Evolutionary conservation across 1,140 invertebrate genomes (phyloP).

Genomic region (Aphaenogaster ashmeadi): DNA sequence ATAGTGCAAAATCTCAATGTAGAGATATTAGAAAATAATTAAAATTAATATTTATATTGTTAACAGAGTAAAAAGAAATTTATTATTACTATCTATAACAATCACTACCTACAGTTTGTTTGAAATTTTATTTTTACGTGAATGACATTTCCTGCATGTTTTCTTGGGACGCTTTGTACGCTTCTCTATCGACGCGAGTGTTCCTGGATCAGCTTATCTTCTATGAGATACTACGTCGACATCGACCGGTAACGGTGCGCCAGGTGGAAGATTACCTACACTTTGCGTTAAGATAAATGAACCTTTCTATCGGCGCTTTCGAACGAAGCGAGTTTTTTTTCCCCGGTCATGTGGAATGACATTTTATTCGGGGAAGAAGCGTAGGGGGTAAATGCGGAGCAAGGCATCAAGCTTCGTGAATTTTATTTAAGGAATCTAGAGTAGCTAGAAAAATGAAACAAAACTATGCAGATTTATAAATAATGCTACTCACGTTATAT

Average conservation of each 20-base stretch:
- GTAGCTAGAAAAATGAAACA: not conserved
- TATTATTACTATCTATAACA: not conserved
- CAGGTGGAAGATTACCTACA: slow-evolving; percentile 70
- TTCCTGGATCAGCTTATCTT: slow-evolving; percentile 58
- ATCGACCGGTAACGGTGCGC: slow-evolving; percentile 68
- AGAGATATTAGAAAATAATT: not conserved
- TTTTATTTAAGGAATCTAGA: not conserved
- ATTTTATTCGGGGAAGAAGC: not conserved
- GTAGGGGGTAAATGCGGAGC: not conserved
- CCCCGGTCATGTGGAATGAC: slow-evolving; percentile 10
- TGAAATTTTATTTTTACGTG: not conserved
- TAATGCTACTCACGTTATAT: not conserved
- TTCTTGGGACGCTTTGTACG: slow-evolving; percentile 15
- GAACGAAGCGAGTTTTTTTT: slow-evolving; percentile 34
- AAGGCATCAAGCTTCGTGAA: not conserved
- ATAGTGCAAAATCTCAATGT: not conserved
- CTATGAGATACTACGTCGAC: slow-evolving; percentile 51
- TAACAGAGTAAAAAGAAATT: not conserved
- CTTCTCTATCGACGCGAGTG: slow-evolving; percentile 23
- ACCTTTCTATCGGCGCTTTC: slow-evolving; percentile 40
- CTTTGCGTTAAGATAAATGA: slow-evolving; percentile 61
- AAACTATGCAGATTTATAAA: too few species aligned
- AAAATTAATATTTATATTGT: not conserved
- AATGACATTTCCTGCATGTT: not conserved
- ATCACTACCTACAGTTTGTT: not conserved